A percentile compares a stretch with the other conserved stretches of the same genome.
phyloP scores from a whole-genome alignment of 2,797 vertebrate species.

The Octomys mimax region DNA sequence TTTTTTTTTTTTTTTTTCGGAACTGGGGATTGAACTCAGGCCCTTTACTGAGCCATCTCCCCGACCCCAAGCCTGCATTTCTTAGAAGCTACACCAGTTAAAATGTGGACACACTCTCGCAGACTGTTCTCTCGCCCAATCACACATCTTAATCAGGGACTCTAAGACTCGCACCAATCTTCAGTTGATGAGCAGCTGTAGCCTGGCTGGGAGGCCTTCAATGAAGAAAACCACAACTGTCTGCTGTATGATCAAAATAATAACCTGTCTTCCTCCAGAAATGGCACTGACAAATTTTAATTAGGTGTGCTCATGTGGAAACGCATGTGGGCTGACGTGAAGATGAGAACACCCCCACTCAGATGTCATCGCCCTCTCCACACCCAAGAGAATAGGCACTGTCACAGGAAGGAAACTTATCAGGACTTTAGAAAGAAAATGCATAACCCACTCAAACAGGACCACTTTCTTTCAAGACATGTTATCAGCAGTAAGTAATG shows the following conservation, averaged over 20 bases:
- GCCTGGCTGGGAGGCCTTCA: neutral
- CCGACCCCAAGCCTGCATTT: neutral
- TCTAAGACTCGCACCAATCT: slow-evolving; percentile 14
- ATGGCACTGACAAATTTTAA: slow-evolving; percentile 30
- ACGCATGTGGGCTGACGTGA: neutral
- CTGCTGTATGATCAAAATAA: slow-evolving; percentile 9
- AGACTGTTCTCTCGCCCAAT: neutral
- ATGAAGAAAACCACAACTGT: slow-evolving; percentile 38
- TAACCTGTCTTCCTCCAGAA: slow-evolving; percentile 54
- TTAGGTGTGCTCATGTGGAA: slow-evolving; percentile 19
- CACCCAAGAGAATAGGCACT: neutral
- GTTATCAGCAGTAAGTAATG: neutral
- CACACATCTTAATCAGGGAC: neutral
- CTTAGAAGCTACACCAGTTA: slow-evolving; percentile 5
- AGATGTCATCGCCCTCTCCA: neutral
- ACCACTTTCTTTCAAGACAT: slow-evolving; percentile 10
- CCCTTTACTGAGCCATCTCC: no score
- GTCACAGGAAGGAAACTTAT: neutral
- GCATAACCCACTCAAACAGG: neutral
- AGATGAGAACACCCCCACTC: neutral
- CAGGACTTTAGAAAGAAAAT: slow-evolving; percentile 36
- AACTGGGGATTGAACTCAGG: no score
- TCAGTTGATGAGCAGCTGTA: slow-evolving; percentile 4
- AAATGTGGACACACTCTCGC: neutral
- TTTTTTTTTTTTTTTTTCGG: no score